Conservation (phyloP, 2,797 vertebrate species). For the Ctenochaetus hawaiiensis region DNA sequence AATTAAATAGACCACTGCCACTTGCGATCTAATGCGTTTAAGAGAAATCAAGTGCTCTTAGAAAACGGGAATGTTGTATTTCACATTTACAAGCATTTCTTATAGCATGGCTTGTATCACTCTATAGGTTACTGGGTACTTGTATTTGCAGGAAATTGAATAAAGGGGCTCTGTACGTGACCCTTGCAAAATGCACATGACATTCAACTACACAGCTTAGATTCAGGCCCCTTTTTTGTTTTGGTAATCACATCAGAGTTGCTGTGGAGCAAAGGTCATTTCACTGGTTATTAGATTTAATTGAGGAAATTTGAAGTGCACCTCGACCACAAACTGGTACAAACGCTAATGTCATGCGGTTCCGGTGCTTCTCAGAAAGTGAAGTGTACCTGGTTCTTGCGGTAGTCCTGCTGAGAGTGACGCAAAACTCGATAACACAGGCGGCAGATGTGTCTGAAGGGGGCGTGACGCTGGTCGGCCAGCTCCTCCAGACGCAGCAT, state of each 20-base stretch:
- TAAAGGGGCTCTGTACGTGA: not conserved
- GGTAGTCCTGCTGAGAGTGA: conserved; percentile 98
- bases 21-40: conserved; percentile 22
- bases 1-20: conserved; percentile 21
- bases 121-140: conserved; percentile 6
- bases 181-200: not conserved
- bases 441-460: conserved; percentile 97
- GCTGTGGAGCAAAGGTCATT: conserved; percentile 11
- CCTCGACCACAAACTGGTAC: not conserved
- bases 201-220: conserved; percentile 2
- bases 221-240: conserved; percentile 4
- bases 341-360: too few species aligned
- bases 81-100: conserved; percentile 2
- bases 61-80: conserved; percentile 15
- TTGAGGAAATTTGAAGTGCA: conserved; percentile 3
- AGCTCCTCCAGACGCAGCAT: conserved; percentile 97
- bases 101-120: not conserved
- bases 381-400: conserved; percentile 94
- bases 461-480: conserved; percentile 96
- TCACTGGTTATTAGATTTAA: not conserved
- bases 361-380: not conserved
- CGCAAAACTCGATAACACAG: conserved; percentile 96
- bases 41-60: not conserved
- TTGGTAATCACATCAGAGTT: conserved; percentile 25
- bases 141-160: conserved; percentile 12